Percentiles rank a stretch among this genome's conserved stretches.
These are phyloP conservation scores for Dascillus cervinus DNA, from an alignment of 2,888 invertebrate genomes.

Conservation along the genomic window DNA sequence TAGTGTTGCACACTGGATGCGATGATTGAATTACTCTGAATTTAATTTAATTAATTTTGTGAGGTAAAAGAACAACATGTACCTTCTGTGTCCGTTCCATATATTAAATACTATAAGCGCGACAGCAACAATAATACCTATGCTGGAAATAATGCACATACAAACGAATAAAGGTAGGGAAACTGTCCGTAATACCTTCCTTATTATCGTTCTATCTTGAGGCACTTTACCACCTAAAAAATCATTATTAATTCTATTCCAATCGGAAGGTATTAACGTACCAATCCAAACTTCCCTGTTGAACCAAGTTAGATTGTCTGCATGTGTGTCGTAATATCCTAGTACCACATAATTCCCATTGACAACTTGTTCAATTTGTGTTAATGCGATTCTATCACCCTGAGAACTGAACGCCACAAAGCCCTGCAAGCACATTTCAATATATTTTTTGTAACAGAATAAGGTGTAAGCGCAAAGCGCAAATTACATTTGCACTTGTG, in stretches of 20 bases:
- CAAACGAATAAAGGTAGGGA: constrained; percentile 86
- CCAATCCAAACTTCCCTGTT: constrained; percentile 88
- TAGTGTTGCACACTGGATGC: constrained; percentile 95
- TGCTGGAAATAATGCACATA: constrained; percentile 83
- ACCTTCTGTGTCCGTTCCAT: constrained; percentile 89
- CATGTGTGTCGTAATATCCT: constrained; percentile 94
- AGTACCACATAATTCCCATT: constrained; percentile 90
- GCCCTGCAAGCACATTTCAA: constrained; percentile 61
- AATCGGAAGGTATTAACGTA: constrained; percentile 41
- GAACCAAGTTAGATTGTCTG: constrained; percentile 92
- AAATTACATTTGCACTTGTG: too few relatives aligned
- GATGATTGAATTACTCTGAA: constrained; percentile 91
- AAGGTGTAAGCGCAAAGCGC: too few relatives aligned
- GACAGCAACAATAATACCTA: constrained; percentile 81
- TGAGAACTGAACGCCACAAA: constrained; percentile 96
- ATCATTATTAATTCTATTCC: constrained; percentile 2
- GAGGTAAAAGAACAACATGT: not conserved
- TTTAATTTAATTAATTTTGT: constrained; percentile 12
- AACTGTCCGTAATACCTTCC: constrained; percentile 75
- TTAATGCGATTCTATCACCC: constrained; percentile 96
- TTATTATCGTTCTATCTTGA: constrained; percentile 88
- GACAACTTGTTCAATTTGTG: constrained; percentile 95
- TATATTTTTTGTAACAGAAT: too few relatives aligned
- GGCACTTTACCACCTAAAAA: constrained; percentile 77
- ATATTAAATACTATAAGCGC: constrained; percentile 87